A percentile compares a stretch with the other conserved stretches of the same genome.
Conservation (phyloP, 2,113 vertebrate genomes). For the Setophaga petechia region DNA sequence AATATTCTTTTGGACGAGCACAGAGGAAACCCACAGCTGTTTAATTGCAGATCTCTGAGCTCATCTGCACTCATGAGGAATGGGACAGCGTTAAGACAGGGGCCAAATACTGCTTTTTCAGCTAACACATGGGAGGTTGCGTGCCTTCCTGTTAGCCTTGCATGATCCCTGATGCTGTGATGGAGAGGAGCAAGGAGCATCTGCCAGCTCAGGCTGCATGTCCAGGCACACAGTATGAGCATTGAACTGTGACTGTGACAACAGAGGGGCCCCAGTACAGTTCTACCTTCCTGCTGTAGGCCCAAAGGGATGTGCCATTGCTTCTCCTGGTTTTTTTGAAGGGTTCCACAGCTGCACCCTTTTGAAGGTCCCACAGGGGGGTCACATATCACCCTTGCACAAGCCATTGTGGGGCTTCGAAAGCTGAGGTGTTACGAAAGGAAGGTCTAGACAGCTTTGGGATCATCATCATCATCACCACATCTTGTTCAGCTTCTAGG, state of each 20-base stretch:
- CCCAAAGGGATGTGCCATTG: accelerated
- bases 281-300: neutral
- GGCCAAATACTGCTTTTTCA: neutral
- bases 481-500: neutral
- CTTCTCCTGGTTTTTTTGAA: neutral
- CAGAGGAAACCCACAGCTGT: neutral
- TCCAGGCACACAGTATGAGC: neutral
- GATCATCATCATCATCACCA: neutral
- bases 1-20: neutral
- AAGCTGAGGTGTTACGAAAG: neutral
- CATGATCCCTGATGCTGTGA: neutral
- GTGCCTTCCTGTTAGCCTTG: neutral
- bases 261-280: neutral
- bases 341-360: neutral
- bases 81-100: neutral
- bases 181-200: neutral
- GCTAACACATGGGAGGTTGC: neutral
- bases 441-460: neutral
- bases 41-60: neutral
- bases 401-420: neutral
- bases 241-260: neutral
- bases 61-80: neutral
- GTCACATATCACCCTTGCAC: neutral
- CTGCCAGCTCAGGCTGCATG: neutral
- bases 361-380: neutral